Conservation (phyloP, 2,797 vertebrate species). For the Brachyalestes nurse region DNA sequence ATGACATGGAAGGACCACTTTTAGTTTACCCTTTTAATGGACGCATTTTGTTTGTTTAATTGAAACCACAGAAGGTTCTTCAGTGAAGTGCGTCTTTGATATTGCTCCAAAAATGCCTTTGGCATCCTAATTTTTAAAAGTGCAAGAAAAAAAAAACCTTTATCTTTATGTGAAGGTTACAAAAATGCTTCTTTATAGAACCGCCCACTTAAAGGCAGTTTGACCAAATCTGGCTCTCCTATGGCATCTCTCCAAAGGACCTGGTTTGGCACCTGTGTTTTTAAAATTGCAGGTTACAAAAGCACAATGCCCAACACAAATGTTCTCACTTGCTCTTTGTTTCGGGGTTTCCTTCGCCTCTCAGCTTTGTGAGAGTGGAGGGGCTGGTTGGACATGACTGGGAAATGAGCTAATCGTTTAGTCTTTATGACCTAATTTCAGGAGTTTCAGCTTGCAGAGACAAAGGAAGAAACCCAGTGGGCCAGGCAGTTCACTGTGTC, state of each 20-base stretch:
- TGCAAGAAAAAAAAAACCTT: too few species aligned
- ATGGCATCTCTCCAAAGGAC: neutral
- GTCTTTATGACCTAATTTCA: conserved; percentile 60
- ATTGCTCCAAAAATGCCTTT: too few species aligned
- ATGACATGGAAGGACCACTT: too few species aligned
- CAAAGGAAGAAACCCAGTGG: conserved; percentile 37
- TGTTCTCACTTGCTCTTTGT: conserved; percentile 17
- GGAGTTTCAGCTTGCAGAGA: conserved; percentile 43
- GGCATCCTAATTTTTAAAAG: too few species aligned
- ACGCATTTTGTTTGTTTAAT: too few species aligned
- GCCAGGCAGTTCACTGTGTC: conserved; percentile 8
- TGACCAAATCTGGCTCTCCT: neutral
- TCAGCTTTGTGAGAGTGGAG: conserved; percentile 21
- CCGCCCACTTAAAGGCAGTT: neutral
- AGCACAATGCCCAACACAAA: conserved; percentile 10
- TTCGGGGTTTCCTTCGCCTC: conserved; percentile 3
- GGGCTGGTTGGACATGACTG: conserved; percentile 50
- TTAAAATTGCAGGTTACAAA: neutral
- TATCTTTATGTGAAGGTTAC: too few species aligned
- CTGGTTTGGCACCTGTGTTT: neutral
- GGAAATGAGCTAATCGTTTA: conserved; percentile 60
- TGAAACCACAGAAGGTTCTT: too few species aligned
- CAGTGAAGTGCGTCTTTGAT: too few species aligned
- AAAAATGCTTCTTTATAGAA: neutral
- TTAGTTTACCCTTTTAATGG: too few species aligned